These are phyloP conservation scores for Melanostoma mellinum DNA, from an alignment of 2,888 invertebrate genomes.

Conservation along the genomic window DNA sequence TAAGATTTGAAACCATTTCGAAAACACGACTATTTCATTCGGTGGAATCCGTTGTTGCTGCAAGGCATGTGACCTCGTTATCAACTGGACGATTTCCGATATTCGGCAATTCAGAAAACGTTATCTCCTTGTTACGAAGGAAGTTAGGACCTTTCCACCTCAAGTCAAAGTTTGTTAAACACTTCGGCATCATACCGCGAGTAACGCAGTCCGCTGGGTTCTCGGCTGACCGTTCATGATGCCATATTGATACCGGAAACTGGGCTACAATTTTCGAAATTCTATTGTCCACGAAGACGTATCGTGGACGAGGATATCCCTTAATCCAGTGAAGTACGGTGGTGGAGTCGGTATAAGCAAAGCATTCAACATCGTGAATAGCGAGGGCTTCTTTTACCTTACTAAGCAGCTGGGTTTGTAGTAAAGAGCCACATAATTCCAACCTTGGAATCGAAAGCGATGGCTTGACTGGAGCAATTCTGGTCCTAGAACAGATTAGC, in stretches of 20 bases:
- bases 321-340: conserved; percentile 25
- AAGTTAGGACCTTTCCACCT: conserved; percentile 28
- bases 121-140: conserved; percentile 1
- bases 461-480: conserved; percentile 21
- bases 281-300: conserved; percentile 28
- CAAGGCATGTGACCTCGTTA: not conserved
- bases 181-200: conserved; percentile 9
- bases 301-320: conserved; percentile 19
- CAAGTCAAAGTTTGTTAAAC: not conserved
- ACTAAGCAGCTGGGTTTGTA: conserved; percentile 33
- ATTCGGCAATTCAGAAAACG: not conserved
- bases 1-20: not conserved
- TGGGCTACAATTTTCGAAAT: conserved; percentile 14
- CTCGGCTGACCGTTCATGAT: conserved; percentile 17
- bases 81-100: not conserved
- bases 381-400: too few relatives aligned
- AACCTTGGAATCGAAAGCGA: conserved; percentile 39
- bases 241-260: conserved; percentile 19
- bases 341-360: conserved; percentile 33
- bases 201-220: conserved; percentile 36
- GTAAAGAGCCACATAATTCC: conserved; percentile 44
- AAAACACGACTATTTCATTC: not conserved
- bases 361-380: conserved; percentile 16
- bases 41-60: not conserved
- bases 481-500: conserved; percentile 47